Conservation (phyloP, 2,888 invertebrate species). For the Apodemia mormo region DNA sequence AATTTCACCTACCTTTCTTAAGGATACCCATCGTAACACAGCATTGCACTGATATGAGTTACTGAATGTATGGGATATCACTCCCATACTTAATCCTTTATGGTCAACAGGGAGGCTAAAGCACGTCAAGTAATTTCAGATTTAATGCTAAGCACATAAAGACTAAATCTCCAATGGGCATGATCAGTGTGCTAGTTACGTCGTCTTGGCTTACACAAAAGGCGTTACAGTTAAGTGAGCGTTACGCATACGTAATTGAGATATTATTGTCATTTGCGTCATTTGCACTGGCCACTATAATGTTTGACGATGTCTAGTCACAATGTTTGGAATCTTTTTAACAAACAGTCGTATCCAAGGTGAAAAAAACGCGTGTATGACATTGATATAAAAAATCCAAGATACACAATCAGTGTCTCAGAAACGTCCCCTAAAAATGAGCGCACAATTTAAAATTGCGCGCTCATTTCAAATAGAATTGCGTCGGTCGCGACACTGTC, state of each 20-base stretch:
- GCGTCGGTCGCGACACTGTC: no score
- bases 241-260: conserved; percentile 62
- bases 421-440: no score
- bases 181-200: background rate
- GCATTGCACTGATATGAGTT: background rate
- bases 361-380: background rate
- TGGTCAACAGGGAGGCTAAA: background rate
- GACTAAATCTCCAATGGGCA: background rate
- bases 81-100: background rate
- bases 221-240: conserved; percentile 67
- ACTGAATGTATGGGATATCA: background rate
- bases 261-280: conserved; percentile 59
- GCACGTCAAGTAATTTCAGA: background rate
- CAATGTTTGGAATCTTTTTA: conserved; percentile 13
- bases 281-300: conserved; percentile 31
- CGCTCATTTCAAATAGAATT: no score
- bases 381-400: no score
- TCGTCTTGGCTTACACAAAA: conserved; percentile 45
- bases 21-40: conserved; percentile 9
- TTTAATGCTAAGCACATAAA: background rate
- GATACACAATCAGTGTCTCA: no score
- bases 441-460: no score
- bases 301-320: conserved; percentile 14
- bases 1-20: background rate
- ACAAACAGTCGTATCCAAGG: background rate